Percentiles rank a stretch among this genome's conserved stretches.
Evolutionary conservation across 2,797 vertebrate genomes (phyloP).

Genomic region (Synanceia verrucosa): DNA sequence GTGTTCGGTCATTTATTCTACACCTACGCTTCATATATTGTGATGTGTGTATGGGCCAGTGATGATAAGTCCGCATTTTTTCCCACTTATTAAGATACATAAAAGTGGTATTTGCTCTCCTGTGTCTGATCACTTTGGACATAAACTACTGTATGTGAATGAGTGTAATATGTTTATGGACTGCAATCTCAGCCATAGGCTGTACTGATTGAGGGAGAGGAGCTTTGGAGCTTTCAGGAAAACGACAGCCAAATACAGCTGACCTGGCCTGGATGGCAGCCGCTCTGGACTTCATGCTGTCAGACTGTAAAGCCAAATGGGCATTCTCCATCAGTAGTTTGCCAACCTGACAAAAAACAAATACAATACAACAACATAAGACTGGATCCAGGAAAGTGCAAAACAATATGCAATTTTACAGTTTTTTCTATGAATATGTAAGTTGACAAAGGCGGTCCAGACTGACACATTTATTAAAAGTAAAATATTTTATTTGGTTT

Average conservation of each 20-base stretch:
- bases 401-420: background rate
- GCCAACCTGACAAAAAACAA: constrained; percentile 67
- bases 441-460: no score
- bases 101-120: background rate
- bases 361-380: background rate
- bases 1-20: constrained; percentile 3
- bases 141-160: background rate
- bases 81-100: background rate
- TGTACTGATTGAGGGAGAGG: background rate
- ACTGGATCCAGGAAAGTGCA: background rate
- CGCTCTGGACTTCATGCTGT: constrained; percentile 73
- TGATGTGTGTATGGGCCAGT: background rate
- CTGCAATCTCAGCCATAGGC: background rate
- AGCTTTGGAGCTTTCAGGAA: constrained; percentile 21
- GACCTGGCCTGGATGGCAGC: constrained; percentile 77
- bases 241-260: constrained; percentile 38
- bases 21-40: background rate
- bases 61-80: background rate
- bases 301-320: constrained; percentile 73
- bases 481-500: background rate
- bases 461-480: background rate
- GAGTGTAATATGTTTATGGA: background rate
- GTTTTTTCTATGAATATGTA: background rate
- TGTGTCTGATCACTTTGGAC: background rate
- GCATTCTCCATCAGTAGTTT: constrained; percentile 78